Base-by-base conservation (phyloP, 2,888 invertebrate species). In the Parnassius apollo region DNA sequence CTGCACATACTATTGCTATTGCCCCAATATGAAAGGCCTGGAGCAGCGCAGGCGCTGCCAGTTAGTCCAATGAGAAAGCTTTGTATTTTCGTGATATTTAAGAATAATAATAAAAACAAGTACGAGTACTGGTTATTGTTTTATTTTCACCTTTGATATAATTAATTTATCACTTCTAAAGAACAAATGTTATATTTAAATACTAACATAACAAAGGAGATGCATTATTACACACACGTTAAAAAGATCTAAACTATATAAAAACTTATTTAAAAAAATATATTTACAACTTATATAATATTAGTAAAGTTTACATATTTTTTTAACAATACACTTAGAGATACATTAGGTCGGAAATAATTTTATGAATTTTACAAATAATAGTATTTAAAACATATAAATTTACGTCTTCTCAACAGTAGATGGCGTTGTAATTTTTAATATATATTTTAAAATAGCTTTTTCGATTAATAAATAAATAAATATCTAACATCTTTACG, bases 21-120 rank as follows among this genome's bases (percentile, higher is more conserved):
- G 9, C 58, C 52, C 54, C 42, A 57, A 59, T 58, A 59, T 50
- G 58, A 68, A 78, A 82, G 82, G 83, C 78, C 78, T 71, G 35
- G 57, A 69, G 76, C 77, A 80, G 88, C 83, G 91, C 91, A 72
- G 90, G 91, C 91, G 90, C 86, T 78, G 81, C 77, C 66, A 68
- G 78, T 64, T 94, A 95, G 82, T 95, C 94, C 67, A 94, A 94
- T 74, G 18, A 54, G 93, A 81, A 94, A 94, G 71, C 93, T 93
- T 72, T 89, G 69, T 78, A 74, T 71, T 74, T 94, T 93, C 78
- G 94, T 94, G 74, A 94, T 94, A 82, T 81, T 95, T 67, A 94
- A 44, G 42, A 54, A 63, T 63, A 65, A 93, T 77, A 95, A 94
- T 85, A 94, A 95, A 69, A 73, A 70, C 75, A 75, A 75, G 74